Evolutionary conservation across 2,113 vertebrate species (phyloP).

Genomic region (Syngnathoides biaculeatus): DNA sequence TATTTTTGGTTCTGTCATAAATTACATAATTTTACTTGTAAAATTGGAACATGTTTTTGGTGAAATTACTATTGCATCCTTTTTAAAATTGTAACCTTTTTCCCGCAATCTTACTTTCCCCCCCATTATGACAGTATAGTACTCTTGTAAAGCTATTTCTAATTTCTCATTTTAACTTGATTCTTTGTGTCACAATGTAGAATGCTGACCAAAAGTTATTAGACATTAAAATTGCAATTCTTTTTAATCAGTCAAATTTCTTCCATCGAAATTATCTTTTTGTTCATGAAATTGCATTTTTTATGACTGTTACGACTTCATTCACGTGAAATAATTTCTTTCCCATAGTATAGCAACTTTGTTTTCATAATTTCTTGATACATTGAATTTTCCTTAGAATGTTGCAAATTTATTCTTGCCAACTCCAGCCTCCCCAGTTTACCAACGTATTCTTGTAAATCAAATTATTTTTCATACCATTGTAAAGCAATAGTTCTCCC

Average conservation of each 20-base stretch:
- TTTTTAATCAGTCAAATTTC: too few species aligned
- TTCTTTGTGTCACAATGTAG: background rate
- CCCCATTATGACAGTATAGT: too few species aligned
- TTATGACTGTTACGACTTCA: background rate
- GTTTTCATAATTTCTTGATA: background rate
- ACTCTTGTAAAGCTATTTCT: background rate
- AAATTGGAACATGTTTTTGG: too few species aligned
- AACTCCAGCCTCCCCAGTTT: background rate
- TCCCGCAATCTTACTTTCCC: background rate
- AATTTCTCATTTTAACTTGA: background rate
- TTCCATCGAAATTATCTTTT: background rate
- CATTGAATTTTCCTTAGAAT: background rate
- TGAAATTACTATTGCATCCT: too few species aligned
- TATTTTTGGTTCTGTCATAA: too few species aligned
- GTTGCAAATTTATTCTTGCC: background rate
- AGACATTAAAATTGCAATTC: too few species aligned
- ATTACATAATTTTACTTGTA: too few species aligned
- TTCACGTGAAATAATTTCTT: background rate
- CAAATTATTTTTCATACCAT: background rate
- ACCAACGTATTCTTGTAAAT: background rate
- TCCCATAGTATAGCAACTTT: too few species aligned
- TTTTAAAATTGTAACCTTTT: background rate
- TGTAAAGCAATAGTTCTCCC: too few species aligned
- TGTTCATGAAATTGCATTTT: background rate
- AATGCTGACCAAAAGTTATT: too few species aligned